These are phyloP conservation scores for Achatina immaculata DNA, from an alignment of 1,140 invertebrate genomes.

Conservation along the genomic window DNA sequence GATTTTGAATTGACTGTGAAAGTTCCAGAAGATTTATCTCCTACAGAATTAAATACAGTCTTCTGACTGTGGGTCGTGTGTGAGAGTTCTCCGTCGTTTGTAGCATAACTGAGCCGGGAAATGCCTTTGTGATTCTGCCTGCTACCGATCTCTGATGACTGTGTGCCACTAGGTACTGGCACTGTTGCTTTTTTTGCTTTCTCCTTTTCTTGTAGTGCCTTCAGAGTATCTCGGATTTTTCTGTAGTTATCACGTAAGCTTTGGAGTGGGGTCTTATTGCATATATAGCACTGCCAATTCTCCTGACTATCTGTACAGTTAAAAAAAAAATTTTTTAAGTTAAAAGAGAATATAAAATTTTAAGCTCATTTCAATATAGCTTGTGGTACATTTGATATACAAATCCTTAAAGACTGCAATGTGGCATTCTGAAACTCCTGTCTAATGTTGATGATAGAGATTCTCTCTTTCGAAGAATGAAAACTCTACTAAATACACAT, in stretches of 20 bases:
- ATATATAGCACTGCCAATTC: constrained; percentile 88
- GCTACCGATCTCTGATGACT: not conserved
- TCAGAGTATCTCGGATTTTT: constrained; percentile 33
- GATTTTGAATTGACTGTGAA: too few species aligned
- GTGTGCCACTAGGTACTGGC: not conserved
- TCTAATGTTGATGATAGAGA: too few species aligned
- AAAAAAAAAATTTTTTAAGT: too few species aligned
- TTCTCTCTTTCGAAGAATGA: too few species aligned
- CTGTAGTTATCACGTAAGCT: constrained; percentile 31
- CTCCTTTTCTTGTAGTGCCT: constrained; percentile 18
- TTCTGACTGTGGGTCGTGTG: not conserved
- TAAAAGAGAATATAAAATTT: too few species aligned
- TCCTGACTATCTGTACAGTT: constrained; percentile 63
- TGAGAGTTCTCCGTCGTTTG: not conserved
- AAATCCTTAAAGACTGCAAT: too few species aligned
- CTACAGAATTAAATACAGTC: not conserved
- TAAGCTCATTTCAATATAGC: too few species aligned
- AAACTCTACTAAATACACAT: too few species aligned
- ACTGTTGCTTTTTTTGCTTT: constrained; percentile 20
- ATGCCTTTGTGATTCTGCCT: not conserved
- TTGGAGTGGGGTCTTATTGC: constrained; percentile 79
- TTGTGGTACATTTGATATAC: too few species aligned
- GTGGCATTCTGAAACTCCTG: too few species aligned
- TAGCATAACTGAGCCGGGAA: not conserved
- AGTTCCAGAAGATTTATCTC: not conserved